These are phyloP conservation scores for Muscidifurax raptorellus DNA, from an alignment of 1,140 invertebrate genomes.

Conservation along the genomic window DNA sequence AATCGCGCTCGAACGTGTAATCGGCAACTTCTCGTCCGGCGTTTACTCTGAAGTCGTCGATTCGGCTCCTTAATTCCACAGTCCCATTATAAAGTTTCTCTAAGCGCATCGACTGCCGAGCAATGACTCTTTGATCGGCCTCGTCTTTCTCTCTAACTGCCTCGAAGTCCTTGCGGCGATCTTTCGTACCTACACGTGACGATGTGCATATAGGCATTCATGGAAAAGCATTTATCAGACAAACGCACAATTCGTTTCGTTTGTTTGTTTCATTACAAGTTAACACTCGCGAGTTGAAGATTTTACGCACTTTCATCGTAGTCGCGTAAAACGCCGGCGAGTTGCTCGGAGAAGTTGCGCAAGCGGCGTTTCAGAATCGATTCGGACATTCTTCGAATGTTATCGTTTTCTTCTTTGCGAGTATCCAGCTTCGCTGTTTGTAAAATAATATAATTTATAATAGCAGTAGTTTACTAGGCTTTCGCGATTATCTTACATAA, in stretches of 20 bases:
- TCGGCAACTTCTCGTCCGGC: slow-evolving; percentile 54
- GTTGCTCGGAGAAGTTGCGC: slow-evolving; percentile 49
- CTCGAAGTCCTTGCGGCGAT: slow-evolving; percentile 58
- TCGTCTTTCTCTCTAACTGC: slow-evolving; percentile 62
- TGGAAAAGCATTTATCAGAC: not conserved
- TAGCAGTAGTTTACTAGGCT: too few relatives aligned
- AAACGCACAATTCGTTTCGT: not conserved
- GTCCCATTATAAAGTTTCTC: slow-evolving; percentile 59
- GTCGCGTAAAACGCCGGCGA: slow-evolving; percentile 56
- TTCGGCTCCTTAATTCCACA: slow-evolving; percentile 59
- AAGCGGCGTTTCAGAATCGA: slow-evolving; percentile 57
- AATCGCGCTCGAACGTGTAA: slow-evolving; percentile 56
- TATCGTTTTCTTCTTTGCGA: slow-evolving; percentile 54
- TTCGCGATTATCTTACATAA: slow-evolving; percentile 65
- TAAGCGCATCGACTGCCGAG: slow-evolving; percentile 56
- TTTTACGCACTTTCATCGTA: slow-evolving; percentile 61
- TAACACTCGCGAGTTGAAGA: too few relatives aligned
- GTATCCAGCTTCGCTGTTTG: slow-evolving; percentile 34
- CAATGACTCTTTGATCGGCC: slow-evolving; percentile 60
- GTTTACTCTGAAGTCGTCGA: slow-evolving; percentile 50
- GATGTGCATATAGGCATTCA: too few relatives aligned
- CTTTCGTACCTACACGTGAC: slow-evolving; percentile 18
- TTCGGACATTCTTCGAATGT: slow-evolving; percentile 52
- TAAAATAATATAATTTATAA: not conserved
- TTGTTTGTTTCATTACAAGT: not conserved